Base-by-base conservation (phyloP, 1,140 invertebrate genomes). In the Camponotus floridanus region DNA sequence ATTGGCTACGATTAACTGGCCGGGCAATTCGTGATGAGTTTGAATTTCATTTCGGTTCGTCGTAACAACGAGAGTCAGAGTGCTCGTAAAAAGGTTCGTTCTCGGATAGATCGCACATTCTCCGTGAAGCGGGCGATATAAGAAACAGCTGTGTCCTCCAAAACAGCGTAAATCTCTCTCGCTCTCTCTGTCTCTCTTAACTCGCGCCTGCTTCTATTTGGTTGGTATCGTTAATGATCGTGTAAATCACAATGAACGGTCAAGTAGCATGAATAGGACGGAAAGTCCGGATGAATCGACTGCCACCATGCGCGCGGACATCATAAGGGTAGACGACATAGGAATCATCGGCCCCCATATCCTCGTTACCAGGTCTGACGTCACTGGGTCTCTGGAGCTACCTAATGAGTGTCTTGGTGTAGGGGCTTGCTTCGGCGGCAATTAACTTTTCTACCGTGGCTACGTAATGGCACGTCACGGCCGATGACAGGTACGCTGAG, bases 151-250 rank as follows among this genome's bases (percentile, higher is more conserved):
- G 87, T 88, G 71, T 71, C 79, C 73, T 78, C 51, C 55, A 64
- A 80, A 90, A 89, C 80, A 68, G 86, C 81, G 88, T 90, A 90
- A 90, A 90, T 90, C 88, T 90, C 76, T 59, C 62, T 64, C 8
- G 6, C 86, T 74, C 61, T 39, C 33, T 36, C 42, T 31, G 81
- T 73, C 65, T 39, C 42, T 36, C 42, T 39, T 48, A 51, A 51
- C 9, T 51, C 48, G 11, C 45, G n/a, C 18, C 61, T 31, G n/a
- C 15, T 45, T 64, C 15, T 3, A 4, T 83, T 62, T 65, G 57
- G 57, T 21, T 26, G 59, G 67, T 88, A 90, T 90, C 88, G 86
- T 90, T 90, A 90, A 90, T 90, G 89, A 90, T 87, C 86, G 89
- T 90, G 89, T 90, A 90, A 90, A 90, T 90, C 88, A 90, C 67